Base-by-base conservation (phyloP, 2,797 vertebrate species). In the Fistularia commersonii region DNA sequence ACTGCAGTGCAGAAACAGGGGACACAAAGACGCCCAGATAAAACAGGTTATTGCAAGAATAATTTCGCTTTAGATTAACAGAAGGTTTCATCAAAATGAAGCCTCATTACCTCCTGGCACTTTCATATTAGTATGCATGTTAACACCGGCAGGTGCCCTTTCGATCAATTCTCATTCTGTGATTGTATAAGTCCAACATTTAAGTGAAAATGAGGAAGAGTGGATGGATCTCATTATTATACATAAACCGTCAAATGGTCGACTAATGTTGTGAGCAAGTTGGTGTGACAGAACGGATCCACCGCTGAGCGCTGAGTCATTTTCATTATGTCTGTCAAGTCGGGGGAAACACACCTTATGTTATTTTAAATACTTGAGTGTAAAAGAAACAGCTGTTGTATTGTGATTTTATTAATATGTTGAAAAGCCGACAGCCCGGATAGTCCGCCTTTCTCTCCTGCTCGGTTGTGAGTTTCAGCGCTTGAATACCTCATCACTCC, bases 131-230 rank as follows among this genome's bases (percentile, higher is more conserved):
- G 33, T 66, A 10, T 49, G 10, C 32, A 36, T 41, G 40, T 51
- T 15, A 40, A 66, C 51, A 61, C 23, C 38, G 38, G 23, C 12
- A 61, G 6, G 48, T 41, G 42, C 11, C 54, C 64, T 67, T 82
- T 77, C 57, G 51, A 66, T 74, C 59, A 36, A 8, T 23, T 51
- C 39, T 33, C n/a, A 53, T 70, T 68, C 50, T 46, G 52, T 43
- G 1, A 51, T 6, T 11, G 13, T 45, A 23, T 69, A 69, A 52
- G 33, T 70, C 32, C 41, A 45, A 60, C 6, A 6, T 48, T 56
- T 6, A 46, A 38, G 58, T 55, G 50, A 39, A 47, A 55, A 69
- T 56, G 59, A 74, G 39, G 11, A 37, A 49, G 48, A 45, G 42
- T 39, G 44, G 13, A 8, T 11, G 8, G 10, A 55, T 45, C 40